Evolutionary conservation across 2,888 invertebrate genomes (phyloP).

Genomic region (Unio delphinus): DNA sequence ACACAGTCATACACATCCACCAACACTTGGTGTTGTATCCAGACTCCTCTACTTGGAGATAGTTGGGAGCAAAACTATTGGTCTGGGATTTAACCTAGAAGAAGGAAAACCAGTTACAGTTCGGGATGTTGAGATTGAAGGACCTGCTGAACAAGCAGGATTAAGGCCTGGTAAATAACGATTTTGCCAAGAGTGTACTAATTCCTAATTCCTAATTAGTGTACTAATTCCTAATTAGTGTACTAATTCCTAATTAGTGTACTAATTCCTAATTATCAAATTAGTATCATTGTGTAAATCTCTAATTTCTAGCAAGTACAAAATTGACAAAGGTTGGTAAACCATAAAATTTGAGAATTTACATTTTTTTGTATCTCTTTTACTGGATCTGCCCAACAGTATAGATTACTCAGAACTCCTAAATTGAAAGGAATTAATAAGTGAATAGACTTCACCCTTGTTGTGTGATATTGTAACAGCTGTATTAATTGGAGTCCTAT

Average conservation of each 20-base stretch:
- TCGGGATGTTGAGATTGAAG: conserved; percentile 57
- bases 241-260: neutral
- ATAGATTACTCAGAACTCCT: no score
- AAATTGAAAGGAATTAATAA: no score
- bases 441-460: no score
- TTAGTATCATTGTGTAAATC: no score
- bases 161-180: conserved; percentile 57
- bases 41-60: conserved; percentile 57
- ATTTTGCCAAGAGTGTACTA: neutral
- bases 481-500: neutral
- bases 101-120: conserved; percentile 62
- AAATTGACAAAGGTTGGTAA: no score
- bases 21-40: conserved; percentile 66
- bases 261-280: neutral
- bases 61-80: conserved; percentile 44
- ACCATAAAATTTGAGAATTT: no score
- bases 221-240: no score
- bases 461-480: no score
- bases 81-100: conserved; percentile 61
- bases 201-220: neutral
- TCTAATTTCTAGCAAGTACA: no score
- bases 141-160: conserved; percentile 64
- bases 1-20: conserved; percentile 52
- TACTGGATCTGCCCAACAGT: no score
- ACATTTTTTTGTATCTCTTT: no score